These are phyloP conservation scores for Pyrgilauda ruficollis DNA, from an alignment of 2,113 vertebrate species.

Conservation along the genomic window DNA sequence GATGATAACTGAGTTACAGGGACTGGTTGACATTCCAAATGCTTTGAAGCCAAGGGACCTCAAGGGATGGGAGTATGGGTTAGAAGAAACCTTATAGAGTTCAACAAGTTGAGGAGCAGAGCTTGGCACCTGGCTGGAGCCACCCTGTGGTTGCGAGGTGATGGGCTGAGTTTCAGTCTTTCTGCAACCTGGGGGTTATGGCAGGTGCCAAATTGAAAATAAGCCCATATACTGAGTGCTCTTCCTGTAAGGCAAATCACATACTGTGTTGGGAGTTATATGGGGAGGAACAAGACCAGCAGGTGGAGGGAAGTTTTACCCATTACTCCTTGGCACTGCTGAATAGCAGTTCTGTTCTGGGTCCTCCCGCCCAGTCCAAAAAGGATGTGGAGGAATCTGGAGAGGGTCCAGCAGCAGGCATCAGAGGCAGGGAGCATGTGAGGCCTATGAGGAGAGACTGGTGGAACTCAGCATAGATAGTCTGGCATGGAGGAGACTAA, in stretches of 20 bases:
- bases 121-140: background rate
- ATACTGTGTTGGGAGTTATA: background rate
- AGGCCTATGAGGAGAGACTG: background rate
- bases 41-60: background rate
- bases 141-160: background rate
- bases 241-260: background rate
- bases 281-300: background rate
- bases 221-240: background rate
- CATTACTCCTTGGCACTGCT: background rate
- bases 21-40: background rate
- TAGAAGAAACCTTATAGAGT: background rate
- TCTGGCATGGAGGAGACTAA: background rate
- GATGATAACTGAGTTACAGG: background rate
- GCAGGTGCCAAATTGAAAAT: background rate
- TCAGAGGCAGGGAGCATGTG: background rate
- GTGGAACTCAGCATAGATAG: background rate
- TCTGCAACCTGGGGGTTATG: background rate
- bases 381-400: background rate
- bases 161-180: background rate
- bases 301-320: background rate
- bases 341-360: fast-evolving
- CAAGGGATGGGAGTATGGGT: background rate
- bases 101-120: fast-evolving
- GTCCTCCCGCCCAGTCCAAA: background rate
- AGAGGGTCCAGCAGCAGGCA: background rate